Evolutionary conservation across 2,888 invertebrate genomes (phyloP).

Genomic region (Sarcophaga carnaria): DNA sequence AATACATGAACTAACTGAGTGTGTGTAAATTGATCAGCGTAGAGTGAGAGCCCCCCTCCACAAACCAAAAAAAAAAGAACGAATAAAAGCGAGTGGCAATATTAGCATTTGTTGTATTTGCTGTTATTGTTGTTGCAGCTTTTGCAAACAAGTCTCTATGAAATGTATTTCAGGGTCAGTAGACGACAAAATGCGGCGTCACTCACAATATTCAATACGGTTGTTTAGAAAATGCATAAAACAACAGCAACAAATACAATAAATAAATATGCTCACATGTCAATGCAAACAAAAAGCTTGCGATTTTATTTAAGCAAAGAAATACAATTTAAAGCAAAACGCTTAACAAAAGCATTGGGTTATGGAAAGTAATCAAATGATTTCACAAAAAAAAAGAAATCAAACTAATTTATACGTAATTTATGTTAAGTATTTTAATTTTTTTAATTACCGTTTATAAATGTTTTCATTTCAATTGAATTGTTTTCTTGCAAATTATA

Average conservation of each 20-base stretch:
- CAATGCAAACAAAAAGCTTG: too few species aligned
- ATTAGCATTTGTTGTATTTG: too few species aligned
- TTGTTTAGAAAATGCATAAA: not conserved
- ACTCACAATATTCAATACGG: conserved; percentile 16
- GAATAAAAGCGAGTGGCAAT: too few species aligned
- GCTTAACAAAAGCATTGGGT: too few species aligned
- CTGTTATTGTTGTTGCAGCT: conserved; percentile 20
- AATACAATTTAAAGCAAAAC: too few species aligned
- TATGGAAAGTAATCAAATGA: not conserved
- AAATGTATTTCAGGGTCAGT: conserved; percentile 70
- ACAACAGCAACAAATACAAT: not conserved
- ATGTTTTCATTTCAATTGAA: too few species aligned
- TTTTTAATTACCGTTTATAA: too few species aligned
- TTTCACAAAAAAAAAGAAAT: not conserved
- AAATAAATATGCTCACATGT: not conserved
- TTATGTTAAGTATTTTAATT: not conserved
- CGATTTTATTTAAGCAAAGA: too few species aligned
- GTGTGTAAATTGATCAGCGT: not conserved
- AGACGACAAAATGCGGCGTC: conserved; percentile 70
- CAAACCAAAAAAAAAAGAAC: not conserved
- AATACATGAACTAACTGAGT: not conserved
- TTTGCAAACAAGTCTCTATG: conserved; percentile 69
- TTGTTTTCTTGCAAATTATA: not conserved
- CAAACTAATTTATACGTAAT: not conserved
- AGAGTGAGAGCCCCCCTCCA: not conserved